Evolutionary conservation across 1,140 invertebrate genomes (phyloP), one percentile per base, ranked within the genome.

Genomic region (Drosophila lacertosa): DNA sequence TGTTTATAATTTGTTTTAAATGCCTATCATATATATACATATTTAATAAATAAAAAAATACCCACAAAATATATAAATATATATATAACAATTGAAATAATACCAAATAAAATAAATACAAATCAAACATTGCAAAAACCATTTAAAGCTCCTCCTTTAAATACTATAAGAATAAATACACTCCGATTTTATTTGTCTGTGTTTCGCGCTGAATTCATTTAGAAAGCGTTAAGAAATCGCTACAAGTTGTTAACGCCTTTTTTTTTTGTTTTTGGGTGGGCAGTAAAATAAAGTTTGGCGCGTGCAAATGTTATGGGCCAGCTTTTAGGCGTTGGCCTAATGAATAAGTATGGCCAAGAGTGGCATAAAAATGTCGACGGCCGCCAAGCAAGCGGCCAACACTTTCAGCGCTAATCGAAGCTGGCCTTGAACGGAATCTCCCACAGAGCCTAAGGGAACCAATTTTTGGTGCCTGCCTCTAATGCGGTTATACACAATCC

Each of bases 261-360:
- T 26, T 15, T 18, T 18, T 4, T 39, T 33, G 53, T 54, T 54
- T 44, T 11, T n/a, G 10, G 18, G 13, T 35, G 4, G n/a, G 33
- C n/a, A 35, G 50, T 55, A 26, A 29, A 40, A 29, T 13, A 64
- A 64, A 64, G 51, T 45, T 65, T 29, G 62, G 40, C 62, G 42
- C 22, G 40, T 37, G 53, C 40, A 47, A 39, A 37, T 26, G 20
- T 57, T 55, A 45, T 18, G 33, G 33, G 22, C 18, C 20, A 18
- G 58, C 58, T 44, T 16, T 29, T 6, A 42, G 40, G 9, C 15
- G 39, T 37, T 24, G 7, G 22, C 9, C 39, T 57, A 65, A 65
- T 65, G 51, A 65, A 65, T 35, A 57, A 57, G 40, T 15, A 20
- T 35, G 15, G 60, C 39, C 20, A 4, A 18, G 11, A 51, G 40